These are phyloP conservation scores for Trissoscelio sp. DNA, from an alignment of 2,888 invertebrate genomes.

Conservation along the genomic window DNA sequence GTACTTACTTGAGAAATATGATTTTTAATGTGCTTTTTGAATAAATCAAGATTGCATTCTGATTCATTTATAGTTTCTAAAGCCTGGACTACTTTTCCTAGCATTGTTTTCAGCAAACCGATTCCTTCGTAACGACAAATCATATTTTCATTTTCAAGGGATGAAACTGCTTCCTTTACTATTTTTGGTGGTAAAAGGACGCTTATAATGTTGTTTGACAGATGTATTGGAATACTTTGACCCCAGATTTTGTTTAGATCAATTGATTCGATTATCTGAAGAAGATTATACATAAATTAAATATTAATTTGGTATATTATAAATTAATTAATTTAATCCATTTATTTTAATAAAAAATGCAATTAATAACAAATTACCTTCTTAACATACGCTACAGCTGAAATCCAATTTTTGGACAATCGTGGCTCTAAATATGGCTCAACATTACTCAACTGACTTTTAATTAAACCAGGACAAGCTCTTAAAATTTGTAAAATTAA, in stretches of 20 bases:
- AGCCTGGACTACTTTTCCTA: slow-evolving; percentile 82
- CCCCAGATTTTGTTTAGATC: slow-evolving; percentile 82
- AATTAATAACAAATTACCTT: too few species aligned
- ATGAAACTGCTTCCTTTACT: slow-evolving; percentile 81
- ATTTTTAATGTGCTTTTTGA: slow-evolving; percentile 72
- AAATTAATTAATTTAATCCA: too few species aligned
- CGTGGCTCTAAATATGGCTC: slow-evolving; percentile 87
- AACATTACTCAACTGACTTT: slow-evolving; percentile 86
- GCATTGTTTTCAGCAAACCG: slow-evolving; percentile 82
- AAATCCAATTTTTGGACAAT: slow-evolving; percentile 79
- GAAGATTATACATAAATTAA: slow-evolving; percentile 39
- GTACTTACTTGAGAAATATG: slow-evolving; percentile 72
- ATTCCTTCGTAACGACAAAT: slow-evolving; percentile 80
- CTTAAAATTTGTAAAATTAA: slow-evolving; percentile 87
- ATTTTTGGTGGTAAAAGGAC: slow-evolving; percentile 84
- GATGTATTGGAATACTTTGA: slow-evolving; percentile 84
- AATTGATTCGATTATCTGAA: slow-evolving; percentile 78
- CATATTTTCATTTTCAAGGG: slow-evolving; percentile 74
- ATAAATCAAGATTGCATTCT: slow-evolving; percentile 58
- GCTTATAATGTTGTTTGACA: slow-evolving; percentile 84
- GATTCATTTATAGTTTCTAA: slow-evolving; percentile 60
- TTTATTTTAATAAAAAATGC: too few species aligned
- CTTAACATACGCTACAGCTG: slow-evolving; percentile 77
- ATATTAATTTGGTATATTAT: too few species aligned
- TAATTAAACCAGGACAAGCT: slow-evolving; percentile 89